Evolutionary conservation across 2,113 vertebrate genomes (phyloP), one percentile per base, ranked within the genome.

Genomic region (Poecilia latipinna): DNA sequence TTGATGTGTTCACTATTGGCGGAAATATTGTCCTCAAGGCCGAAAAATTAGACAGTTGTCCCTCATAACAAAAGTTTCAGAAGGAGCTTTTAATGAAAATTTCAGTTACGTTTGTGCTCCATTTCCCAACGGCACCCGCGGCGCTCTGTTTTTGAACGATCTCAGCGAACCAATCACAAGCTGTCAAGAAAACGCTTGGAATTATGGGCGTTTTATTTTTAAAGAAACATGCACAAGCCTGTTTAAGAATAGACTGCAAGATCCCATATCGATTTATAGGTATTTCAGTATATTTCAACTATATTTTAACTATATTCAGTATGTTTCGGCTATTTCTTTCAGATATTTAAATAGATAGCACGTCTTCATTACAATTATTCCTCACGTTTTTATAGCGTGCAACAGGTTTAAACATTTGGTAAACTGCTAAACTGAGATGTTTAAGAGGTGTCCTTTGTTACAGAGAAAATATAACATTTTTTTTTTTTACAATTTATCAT

Each of bases 91-190:
- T 67, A 0, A 4, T 35, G 11, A 32, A 48, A 13, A 1, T 17
- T 1, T 33, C 3, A 26, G 15, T 32, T 72, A 4, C 42, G 8
- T 8, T 19, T 1, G 73, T 22, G n/a, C 57, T 11, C 4, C 15
- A n/a, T 39, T 63, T 31, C 4, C 71, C 57, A 68, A 42, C 61
- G 7, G 8, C 54, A 8, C 22, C 12, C 75, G 39, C 39, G 89
- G 92, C 93, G 87, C 89, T 80, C 74, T 61, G 88, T 84, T 95
- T 79, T 95, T 92, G 83, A 94, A 95, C 86, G 61, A 22, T 42
- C 0, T 64, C 31, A 31, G 12, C 3, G 67, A 78, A 75, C 92
- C 92, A 94, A 92, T 93, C 93, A 51, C 31, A 70, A 1, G 74
- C 11, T 68, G 51, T 65, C 61, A 31, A 5, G 75, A 72, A 86